These are phyloP conservation scores for Lipophrys pholis DNA, from an alignment of 2,113 vertebrate genomes.

Conservation along the genomic window DNA sequence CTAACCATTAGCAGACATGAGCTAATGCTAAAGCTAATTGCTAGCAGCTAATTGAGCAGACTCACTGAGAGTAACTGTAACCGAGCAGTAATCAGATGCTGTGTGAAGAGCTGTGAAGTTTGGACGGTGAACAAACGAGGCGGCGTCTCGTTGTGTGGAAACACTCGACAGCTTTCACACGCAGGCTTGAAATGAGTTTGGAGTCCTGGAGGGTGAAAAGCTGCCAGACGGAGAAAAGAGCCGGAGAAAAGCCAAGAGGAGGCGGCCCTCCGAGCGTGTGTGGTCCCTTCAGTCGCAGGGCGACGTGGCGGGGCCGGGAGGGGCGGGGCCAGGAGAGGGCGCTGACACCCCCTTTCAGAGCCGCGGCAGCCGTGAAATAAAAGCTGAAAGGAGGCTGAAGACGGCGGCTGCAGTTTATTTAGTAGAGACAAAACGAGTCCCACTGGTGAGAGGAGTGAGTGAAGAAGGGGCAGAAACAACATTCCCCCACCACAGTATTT, in stretches of 20 bases:
- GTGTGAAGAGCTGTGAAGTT: neutral
- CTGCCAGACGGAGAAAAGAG: constrained; percentile 53
- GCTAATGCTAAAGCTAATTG: too few species aligned
- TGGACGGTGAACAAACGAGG: constrained; percentile 23
- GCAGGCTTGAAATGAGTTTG: constrained; percentile 74
- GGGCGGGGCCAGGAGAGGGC: constrained; percentile 47
- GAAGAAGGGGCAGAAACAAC: constrained; percentile 36
- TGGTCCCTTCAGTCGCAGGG: constrained; percentile 77
- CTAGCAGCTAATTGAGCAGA: too few species aligned
- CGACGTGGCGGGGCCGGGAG: constrained; percentile 47
- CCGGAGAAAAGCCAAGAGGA: constrained; percentile 59
- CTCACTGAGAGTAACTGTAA: too few species aligned
- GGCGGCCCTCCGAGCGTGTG: constrained; percentile 57
- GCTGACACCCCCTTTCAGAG: constrained; percentile 64
- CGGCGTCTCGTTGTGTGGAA: constrained; percentile 48
- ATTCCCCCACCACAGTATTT: too few species aligned
- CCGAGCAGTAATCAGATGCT: too few species aligned
- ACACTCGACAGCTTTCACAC: constrained; percentile 66
- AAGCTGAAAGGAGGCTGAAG: constrained; percentile 53
- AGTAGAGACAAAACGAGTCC: constrained; percentile 59
- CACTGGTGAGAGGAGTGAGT: constrained; percentile 47
- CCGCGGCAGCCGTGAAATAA: constrained; percentile 66
- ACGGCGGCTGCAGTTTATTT: constrained; percentile 70
- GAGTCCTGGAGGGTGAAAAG: constrained; percentile 65
- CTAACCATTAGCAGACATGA: too few species aligned